A percentile compares a stretch with the other conserved stretches of the same genome.
phyloP scores from a whole-genome alignment of 2,888 invertebrate species.

The Rhogogaster chlorosoma region DNA sequence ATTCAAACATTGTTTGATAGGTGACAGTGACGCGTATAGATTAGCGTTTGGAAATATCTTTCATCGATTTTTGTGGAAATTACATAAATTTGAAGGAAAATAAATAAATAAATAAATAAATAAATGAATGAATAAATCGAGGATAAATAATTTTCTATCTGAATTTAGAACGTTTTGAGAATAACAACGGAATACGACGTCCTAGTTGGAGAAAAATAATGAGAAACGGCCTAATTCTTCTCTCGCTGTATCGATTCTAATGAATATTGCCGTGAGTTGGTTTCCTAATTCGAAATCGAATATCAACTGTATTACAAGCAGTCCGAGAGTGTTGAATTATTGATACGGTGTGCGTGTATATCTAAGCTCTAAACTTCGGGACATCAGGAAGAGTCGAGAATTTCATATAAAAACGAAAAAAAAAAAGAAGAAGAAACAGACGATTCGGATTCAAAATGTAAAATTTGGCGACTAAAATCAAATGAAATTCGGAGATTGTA shows the following conservation, averaged over 20 bases:
- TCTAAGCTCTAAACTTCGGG: not conserved
- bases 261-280: slow-evolving; percentile 1
- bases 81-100: not conserved
- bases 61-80: not conserved
- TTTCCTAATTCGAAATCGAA: slow-evolving; percentile 8
- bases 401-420: not conserved
- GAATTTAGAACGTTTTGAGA: not conserved
- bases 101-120: not conserved
- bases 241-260: not conserved
- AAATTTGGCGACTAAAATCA: not conserved
- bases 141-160: not conserved
- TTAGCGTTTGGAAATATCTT: not conserved
- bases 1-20: not conserved
- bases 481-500: not conserved
- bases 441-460: not conserved
- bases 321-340: slow-evolving; percentile 6
- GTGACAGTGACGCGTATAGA: no score
- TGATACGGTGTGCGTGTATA: not conserved
- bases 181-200: not conserved
- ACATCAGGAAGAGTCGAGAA: not conserved
- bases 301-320: not conserved
- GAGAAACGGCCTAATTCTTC: not conserved
- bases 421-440: not conserved
- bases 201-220: not conserved
- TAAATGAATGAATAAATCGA: not conserved